Percentiles rank a stretch among this genome's conserved stretches.
These are phyloP conservation scores for Napeogenes inachia DNA, from an alignment of 2,888 invertebrate species.

Conservation along the genomic window DNA sequence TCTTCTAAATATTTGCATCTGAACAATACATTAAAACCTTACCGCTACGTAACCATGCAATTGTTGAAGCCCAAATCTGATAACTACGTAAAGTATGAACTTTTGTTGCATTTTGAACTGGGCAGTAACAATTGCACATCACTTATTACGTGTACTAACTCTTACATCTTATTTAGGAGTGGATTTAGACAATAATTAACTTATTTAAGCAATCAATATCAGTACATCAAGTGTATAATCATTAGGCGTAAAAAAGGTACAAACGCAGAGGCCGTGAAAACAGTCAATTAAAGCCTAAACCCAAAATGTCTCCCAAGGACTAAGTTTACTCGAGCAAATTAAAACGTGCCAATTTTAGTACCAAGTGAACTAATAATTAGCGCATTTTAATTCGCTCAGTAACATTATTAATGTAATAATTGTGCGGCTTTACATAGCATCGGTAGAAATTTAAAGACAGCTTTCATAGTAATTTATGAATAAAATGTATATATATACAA, in stretches of 20 bases:
- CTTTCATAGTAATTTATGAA: constrained; percentile 8
- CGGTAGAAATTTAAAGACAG: constrained; percentile 25
- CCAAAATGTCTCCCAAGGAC: constrained; percentile 54
- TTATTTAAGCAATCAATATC: constrained; percentile 42
- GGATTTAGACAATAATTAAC: constrained; percentile 73
- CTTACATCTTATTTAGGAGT: constrained; percentile 54
- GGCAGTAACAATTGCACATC: constrained; percentile 72
- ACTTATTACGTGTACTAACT: constrained; percentile 55
- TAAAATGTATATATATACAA: neutral
- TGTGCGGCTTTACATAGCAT: constrained; percentile 61
- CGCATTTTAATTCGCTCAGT: constrained; percentile 42
- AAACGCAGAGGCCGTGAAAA: constrained; percentile 39
- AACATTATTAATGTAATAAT: constrained; percentile 47
- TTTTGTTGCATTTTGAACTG: constrained; percentile 49
- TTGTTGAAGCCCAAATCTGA: constrained; percentile 53
- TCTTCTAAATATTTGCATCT: constrained; percentile 77
- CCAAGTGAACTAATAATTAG: constrained; percentile 10
- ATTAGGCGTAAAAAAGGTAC: constrained; percentile 31
- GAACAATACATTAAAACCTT: constrained; percentile 77
- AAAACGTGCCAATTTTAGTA: constrained; percentile 29
- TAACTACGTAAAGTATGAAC: constrained; percentile 26
- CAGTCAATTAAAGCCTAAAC: constrained; percentile 72
- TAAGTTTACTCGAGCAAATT: constrained; percentile 40
- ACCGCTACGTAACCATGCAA: constrained; percentile 66
- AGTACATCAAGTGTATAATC: constrained; percentile 18